phyloP scores from a whole-genome alignment of 2,113 vertebrate species.

The Apistogramma diplotaenia region DNA sequence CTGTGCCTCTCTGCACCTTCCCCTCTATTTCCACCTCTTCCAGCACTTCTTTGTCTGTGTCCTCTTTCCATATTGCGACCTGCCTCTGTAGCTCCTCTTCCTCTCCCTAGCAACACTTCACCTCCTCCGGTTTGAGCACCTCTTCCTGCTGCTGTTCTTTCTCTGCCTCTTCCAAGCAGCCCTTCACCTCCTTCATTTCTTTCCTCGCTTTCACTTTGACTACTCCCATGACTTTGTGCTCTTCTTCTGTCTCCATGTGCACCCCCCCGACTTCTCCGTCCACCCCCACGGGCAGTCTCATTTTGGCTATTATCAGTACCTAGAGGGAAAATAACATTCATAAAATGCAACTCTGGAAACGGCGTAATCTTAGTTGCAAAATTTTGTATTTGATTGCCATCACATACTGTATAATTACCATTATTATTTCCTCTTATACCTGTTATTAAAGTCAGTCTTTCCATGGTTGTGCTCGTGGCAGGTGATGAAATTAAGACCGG shows the following conservation, averaged over 20 bases:
- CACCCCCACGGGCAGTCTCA: background rate
- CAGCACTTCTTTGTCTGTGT: background rate
- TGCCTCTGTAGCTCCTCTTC: background rate
- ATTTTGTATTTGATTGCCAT: background rate
- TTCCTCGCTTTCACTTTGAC: background rate
- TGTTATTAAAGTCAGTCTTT: background rate
- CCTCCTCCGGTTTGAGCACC: background rate
- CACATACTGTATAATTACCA: background rate
- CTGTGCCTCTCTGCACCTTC: constrained; percentile 19
- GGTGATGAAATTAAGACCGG: background rate
- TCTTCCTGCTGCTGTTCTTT: background rate
- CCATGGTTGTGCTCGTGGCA: constrained; percentile 19
- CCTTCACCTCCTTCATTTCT: background rate
- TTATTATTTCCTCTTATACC: background rate
- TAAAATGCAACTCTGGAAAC: background rate
- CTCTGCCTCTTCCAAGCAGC: background rate
- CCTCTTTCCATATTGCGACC: background rate
- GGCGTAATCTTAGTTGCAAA: background rate
- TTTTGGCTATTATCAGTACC: constrained; percentile 12
- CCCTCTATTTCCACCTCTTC: constrained; percentile 12
- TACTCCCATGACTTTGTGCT: background rate
- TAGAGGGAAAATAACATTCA: background rate
- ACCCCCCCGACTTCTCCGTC: background rate
- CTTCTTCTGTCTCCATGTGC: background rate
- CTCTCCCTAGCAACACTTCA: background rate